Conservation (phyloP, 2,888 invertebrate species). For the Esperia sulphurella region DNA sequence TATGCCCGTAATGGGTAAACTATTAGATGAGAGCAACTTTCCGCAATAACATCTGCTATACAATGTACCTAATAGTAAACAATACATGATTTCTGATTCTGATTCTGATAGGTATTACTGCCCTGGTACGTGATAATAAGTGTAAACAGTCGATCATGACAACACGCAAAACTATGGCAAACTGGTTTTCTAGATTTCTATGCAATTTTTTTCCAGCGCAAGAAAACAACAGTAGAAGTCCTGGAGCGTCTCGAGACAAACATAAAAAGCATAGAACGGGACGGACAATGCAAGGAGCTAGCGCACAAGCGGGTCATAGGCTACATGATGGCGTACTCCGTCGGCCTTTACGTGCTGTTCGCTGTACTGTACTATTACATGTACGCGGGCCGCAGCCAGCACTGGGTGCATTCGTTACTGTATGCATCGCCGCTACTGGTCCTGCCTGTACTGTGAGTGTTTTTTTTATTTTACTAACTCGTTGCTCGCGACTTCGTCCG, state of each 20-base stretch:
- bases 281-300: conserved; percentile 88
- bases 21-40: too few relatives aligned
- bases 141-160: too few relatives aligned
- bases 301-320: conserved; percentile 90
- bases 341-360: conserved; percentile 84
- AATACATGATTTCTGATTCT: too few relatives aligned
- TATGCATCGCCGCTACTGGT: conserved; percentile 89
- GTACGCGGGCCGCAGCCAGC: conserved; percentile 86
- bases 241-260: conserved; percentile 88
- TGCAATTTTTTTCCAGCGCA: conserved; percentile 53
- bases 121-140: too few relatives aligned
- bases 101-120: too few relatives aligned
- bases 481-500: too few relatives aligned
- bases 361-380: conserved; percentile 89
- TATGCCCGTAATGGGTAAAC: too few relatives aligned
- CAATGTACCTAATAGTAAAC: too few relatives aligned
- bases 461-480: too few relatives aligned
- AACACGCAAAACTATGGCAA: too few relatives aligned
- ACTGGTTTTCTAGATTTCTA: too few relatives aligned
- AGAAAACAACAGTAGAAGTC: conserved; percentile 66
- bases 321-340: conserved; percentile 84
- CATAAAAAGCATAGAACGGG: conserved; percentile 89
- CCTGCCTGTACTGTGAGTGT: conserved; percentile 91
- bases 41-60: too few relatives aligned
- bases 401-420: conserved; percentile 84